A percentile compares a stretch with the other conserved stretches of the same genome.
phyloP scores from a whole-genome alignment of 2,113 vertebrate genomes.

The Ginglymostoma cirratum region DNA sequence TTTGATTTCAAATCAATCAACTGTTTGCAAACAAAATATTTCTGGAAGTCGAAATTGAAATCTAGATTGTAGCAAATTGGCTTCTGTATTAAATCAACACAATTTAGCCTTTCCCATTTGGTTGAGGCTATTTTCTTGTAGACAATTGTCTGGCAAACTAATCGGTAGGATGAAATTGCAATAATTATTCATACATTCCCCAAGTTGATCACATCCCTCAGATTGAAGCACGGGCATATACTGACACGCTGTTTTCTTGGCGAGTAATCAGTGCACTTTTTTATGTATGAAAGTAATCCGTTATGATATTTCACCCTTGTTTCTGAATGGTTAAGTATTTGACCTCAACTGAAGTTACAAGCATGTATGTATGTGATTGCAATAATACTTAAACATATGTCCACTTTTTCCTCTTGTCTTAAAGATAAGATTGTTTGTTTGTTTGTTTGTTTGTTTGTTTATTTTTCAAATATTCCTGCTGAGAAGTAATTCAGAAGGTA shows the following conservation, averaged over 20 bases:
- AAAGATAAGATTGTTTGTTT: too few species aligned
- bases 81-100: neutral
- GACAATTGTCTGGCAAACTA: neutral
- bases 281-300: neutral
- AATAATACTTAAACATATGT: neutral
- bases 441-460: neutral
- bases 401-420: neutral
- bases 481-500: neutral
- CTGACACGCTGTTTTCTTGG: neutral
- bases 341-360: neutral
- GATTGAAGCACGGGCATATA: neutral
- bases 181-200: neutral
- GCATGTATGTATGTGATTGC: neutral
- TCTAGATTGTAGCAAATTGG: neutral
- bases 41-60: neutral
- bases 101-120: neutral
- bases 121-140: neutral
- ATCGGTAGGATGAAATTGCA: neutral
- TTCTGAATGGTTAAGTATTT: neutral
- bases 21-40: neutral
- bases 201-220: neutral
- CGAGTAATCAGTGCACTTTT: neutral
- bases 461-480: neutral
- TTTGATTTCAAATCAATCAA: neutral
- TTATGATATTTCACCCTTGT: neutral